Percentiles rank a stretch among this genome's conserved stretches.
Conservation (phyloP, 2,113 vertebrate species). For the Pimephales promelas region DNA sequence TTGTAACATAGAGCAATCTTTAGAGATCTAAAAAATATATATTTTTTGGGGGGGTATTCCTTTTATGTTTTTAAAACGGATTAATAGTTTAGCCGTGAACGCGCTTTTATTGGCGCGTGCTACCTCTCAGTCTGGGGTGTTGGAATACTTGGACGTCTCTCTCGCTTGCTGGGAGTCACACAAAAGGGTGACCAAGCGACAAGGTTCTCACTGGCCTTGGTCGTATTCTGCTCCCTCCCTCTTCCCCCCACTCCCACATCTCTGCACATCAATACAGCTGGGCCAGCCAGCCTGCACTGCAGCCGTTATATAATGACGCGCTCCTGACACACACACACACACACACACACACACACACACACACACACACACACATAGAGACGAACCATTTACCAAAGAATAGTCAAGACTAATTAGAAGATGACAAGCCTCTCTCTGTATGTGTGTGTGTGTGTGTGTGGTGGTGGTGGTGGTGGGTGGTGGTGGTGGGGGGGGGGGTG, state of each 20-base stretch:
- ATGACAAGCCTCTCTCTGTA: slow-evolving; percentile 23
- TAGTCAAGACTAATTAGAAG: not conserved
- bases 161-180: slow-evolving; percentile 50
- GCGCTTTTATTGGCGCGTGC: not conserved
- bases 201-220: slow-evolving; percentile 56
- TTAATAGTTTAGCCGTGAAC: not conserved
- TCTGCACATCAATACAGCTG: slow-evolving; percentile 65
- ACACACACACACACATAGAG: slow-evolving; percentile 29
- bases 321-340: slow-evolving; percentile 47
- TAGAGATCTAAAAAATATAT: not conserved
- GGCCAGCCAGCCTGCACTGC: slow-evolving; percentile 67
- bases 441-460: not conserved
- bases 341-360: no score
- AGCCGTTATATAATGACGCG: slow-evolving; percentile 65
- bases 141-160: slow-evolving; percentile 22
- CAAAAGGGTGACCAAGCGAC: slow-evolving; percentile 46
- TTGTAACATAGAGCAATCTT: not conserved
- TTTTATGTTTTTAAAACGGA: not conserved
- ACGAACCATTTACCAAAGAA: slow-evolving; percentile 38
- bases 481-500: no score
- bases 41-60: not conserved
- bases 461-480: no score
- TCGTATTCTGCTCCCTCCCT: slow-evolving; percentile 46
- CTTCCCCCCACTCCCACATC: slow-evolving; percentile 39
- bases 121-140: slow-evolving; percentile 27